These are phyloP conservation scores for Steinernema feltiae DNA, from an alignment of 1,140 invertebrate genomes.

Conservation along the genomic window DNA sequence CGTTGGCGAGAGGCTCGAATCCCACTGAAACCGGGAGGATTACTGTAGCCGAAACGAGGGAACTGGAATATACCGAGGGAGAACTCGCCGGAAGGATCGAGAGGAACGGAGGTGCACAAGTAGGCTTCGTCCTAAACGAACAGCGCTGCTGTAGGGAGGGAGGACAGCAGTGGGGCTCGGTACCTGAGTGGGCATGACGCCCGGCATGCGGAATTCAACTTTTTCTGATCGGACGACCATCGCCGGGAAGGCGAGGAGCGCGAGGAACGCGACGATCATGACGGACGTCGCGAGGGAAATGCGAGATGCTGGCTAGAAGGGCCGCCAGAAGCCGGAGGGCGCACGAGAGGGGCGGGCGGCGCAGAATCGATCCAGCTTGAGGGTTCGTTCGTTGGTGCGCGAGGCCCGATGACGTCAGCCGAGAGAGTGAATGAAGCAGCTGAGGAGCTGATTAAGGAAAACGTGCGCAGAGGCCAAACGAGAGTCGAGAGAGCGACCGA, in stretches of 20 bases:
- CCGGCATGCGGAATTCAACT: constrained; percentile 31
- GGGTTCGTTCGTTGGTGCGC: not conserved
- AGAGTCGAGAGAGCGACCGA: not conserved
- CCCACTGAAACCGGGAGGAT: constrained; percentile 69
- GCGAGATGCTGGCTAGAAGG: not conserved
- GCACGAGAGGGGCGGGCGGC: not conserved
- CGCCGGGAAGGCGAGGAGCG: not conserved
- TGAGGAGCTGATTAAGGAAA: not conserved
- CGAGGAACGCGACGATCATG: constrained; percentile 1
- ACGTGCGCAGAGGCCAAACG: not conserved
- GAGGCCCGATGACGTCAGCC: not conserved
- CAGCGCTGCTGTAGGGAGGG: not conserved
- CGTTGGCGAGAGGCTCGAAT: constrained; percentile 85
- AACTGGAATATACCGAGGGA: constrained; percentile 68
- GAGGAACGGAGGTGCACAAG: constrained; percentile 74
- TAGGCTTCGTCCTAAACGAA: constrained; percentile 77
- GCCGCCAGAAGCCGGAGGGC: not conserved
- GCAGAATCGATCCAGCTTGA: not conserved
- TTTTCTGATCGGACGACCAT: not conserved
- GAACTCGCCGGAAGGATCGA: constrained; percentile 68
- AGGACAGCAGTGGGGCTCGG: too few relatives aligned
- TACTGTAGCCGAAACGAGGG: not conserved
- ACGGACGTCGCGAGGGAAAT: not conserved
- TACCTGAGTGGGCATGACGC: constrained; percentile 29
- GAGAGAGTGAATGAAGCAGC: not conserved